phyloP scores from a whole-genome alignment of 2,113 vertebrate species.

The Mohoua ochrocephala region DNA sequence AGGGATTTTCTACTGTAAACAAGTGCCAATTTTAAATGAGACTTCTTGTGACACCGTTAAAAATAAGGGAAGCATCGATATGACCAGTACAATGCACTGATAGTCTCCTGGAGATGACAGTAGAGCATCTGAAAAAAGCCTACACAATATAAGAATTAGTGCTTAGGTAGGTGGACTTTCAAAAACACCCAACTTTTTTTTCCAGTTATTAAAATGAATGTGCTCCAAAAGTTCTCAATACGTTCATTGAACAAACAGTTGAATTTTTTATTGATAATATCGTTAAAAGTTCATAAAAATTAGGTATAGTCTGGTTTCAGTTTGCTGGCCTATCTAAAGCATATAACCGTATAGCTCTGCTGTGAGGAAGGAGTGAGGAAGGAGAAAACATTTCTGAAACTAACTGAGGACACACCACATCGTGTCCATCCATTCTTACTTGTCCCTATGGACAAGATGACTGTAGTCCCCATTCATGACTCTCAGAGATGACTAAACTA shows the following conservation, averaged over 20 bases:
- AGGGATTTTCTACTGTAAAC: background rate
- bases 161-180: background rate
- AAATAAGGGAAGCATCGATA: background rate
- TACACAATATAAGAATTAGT: background rate
- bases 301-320: background rate
- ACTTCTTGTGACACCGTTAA: background rate
- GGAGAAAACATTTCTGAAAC: background rate
- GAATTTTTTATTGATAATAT: background rate
- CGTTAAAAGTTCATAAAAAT: background rate
- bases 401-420: background rate
- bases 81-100: background rate
- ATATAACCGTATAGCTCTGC: background rate
- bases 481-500: background rate
- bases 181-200: background rate
- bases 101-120: background rate
- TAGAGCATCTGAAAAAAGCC: background rate
- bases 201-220: background rate
- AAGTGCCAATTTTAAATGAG: background rate
- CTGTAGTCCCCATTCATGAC: background rate
- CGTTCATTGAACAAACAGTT: background rate
- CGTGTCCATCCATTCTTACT: background rate
- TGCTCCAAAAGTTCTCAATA: background rate
- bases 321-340: background rate
- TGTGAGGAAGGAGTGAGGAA: background rate
- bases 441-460: accelerated